Evolutionary conservation across 1,140 invertebrate genomes (phyloP), one percentile per base, ranked within the genome.

Genomic region (Scylla paramamosain): DNA sequence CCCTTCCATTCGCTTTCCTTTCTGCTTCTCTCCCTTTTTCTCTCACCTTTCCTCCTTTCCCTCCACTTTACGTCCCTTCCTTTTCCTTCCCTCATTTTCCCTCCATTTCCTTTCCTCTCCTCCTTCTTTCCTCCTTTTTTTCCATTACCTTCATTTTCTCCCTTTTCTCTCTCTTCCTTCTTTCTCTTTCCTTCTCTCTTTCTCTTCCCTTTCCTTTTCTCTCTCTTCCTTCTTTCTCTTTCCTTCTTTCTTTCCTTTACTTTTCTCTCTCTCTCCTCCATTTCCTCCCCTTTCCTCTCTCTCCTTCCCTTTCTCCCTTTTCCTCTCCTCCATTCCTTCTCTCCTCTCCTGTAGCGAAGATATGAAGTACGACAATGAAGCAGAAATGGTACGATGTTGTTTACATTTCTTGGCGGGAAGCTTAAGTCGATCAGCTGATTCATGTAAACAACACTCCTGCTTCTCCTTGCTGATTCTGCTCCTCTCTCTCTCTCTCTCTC

Each of bases 401-500:
- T 59, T 59, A 39, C 39, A 39, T 39, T 39, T 39, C 39, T 39
- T 39, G 39, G 39, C 39, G 39, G 39, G 39, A 39, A 39, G 39
- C 6, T 39, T 39, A 6, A 39, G 39, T 20, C 10, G 52, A 59
- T 59, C 52, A 59, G 52, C 52, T 59, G 52, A 59, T 59, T 59
- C 16, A 14, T 59, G 52, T 4, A 59, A 59, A 59, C 52, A 59
- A 14, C 10, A 8, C 10, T 12, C 10, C 16, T 59, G 14, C 14
- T 0, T 20, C 16, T 12, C 10, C 52, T 59, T 14, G 16, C 12
- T 14, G 20, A 7, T n/a, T 77, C 12, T 77, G 7, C 0, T 14
- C 7, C 87, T 39, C 87, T 88, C 87, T 39, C 87, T 39, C 31
- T 39, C 87, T 88, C 87, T 39, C 87, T 88, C 31, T 39, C 87